These are phyloP conservation scores for Tillus elongatus DNA, from an alignment of 2,888 invertebrate species.

Conservation along the genomic window DNA sequence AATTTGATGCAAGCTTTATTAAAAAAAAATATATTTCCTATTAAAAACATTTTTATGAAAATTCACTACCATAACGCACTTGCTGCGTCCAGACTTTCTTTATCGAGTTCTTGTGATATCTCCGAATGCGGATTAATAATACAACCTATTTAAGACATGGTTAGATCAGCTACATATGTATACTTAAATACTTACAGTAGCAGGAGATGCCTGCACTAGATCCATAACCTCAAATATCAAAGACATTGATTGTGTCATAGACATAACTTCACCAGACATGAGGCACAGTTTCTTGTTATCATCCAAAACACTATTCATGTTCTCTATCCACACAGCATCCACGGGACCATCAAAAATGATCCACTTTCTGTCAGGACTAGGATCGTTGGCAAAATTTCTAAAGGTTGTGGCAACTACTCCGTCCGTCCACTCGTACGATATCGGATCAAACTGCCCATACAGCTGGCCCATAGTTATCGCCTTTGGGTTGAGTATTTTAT, in stretches of 20 bases:
- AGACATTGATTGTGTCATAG: slow-evolving; percentile 71
- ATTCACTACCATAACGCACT: too few relatives aligned
- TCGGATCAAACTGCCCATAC: slow-evolving; percentile 83
- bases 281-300: slow-evolving; percentile 82
- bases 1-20: too few relatives aligned
- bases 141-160: too few relatives aligned
- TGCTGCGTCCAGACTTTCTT: too few relatives aligned
- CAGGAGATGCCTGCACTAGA: slow-evolving; percentile 74
- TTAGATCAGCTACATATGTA: too few relatives aligned
- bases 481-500: slow-evolving; percentile 84
- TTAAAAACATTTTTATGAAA: too few relatives aligned
- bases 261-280: slow-evolving; percentile 81
- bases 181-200: slow-evolving; percentile 64
- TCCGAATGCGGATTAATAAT: too few relatives aligned
- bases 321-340: slow-evolving; percentile 86
- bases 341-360: slow-evolving; percentile 88
- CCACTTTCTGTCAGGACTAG: slow-evolving; percentile 75
- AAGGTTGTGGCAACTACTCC: slow-evolving; percentile 77
- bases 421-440: slow-evolving; percentile 84
- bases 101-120: too few relatives aligned
- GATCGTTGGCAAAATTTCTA: slow-evolving; percentile 65
- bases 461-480: slow-evolving; percentile 86
- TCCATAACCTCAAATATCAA: slow-evolving; percentile 87
- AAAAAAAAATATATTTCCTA: too few relatives aligned
- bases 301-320: slow-evolving; percentile 81